Evolutionary conservation across 2,113 vertebrate species (phyloP), one percentile per base, ranked within the genome.

Genomic region (Lepisosteus oculatus): DNA sequence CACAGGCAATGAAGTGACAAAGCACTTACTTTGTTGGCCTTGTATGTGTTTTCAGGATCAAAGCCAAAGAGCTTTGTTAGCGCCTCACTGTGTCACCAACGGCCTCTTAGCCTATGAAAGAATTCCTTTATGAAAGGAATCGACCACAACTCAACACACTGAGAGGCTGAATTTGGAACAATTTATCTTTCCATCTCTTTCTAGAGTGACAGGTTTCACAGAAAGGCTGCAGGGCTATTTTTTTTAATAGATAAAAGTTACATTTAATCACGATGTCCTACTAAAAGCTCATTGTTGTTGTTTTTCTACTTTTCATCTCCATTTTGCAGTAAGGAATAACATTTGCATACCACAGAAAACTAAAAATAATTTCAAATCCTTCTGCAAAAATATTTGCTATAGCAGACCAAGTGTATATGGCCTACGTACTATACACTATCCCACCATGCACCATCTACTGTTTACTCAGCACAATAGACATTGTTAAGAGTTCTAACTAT

Each of bases 81-180:
- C 51, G 78, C 77, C 74, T 84, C 75, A n/a, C 74, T 43, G 77
- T 86, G 85, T 85, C 83, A 83, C 85, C 83, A 82, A 81, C 85
- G 84, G 84, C 85, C 81, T 85, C 86, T 85, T 85, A 88, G 88
- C 80, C 81, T 68, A 83, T 89, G 83, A 92, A 90, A 89, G 86
- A 79, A 44, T 63, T 67, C 81, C 85, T 90, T 88, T 88, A 86
- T 89, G 84, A 80, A 41, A 70, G 67, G 79, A 80, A 77, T 85
- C 79, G 83, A 85, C 85, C 70, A 66, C 78, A 76, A 72, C 84
- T 76, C 80, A 73, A 79, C 78, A 81, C 81, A 80, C 79, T 85
- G 81, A 85, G 86, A 88, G 79, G 81, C 47, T 72, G 78, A 66
- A 71, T 76, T 79, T 74, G 72, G 73, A 85, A 81, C 71, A 76